Evolutionary conservation across 2,797 vertebrate species (phyloP), one percentile per base, ranked within the genome.

Genomic region (Ctenosaura bakeri): DNA sequence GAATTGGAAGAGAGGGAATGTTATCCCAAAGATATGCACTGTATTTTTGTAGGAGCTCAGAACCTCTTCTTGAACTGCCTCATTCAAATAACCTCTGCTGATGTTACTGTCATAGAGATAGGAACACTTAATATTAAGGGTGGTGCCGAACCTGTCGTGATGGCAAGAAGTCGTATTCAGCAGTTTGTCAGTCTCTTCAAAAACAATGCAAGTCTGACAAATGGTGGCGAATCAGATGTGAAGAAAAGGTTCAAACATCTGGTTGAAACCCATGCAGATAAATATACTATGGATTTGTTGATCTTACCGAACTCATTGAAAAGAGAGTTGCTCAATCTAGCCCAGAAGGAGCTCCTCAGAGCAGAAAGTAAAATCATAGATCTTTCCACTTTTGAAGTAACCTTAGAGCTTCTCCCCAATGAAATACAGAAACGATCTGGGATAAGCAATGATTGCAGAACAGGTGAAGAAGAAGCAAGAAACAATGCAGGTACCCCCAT

Each of bases 21-120:
- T 18, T 99, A 99, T 94, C 99, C 99, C 0, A 98, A 98, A 94
- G 99, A 99, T 95, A 99, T 99, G 99, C 99, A 99, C 94, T 99
- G 99, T 93, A 99, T 99, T 94, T 99, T 99, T 24, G 98, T 97
- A 2, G 98, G 98, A 0, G 98, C 98, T 1, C 97, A 98, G 52
- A 98, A 97, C 71, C 97, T 99, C 56, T 99, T 99, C 95, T 96
- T 99, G 87, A 98, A 98, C 95, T 97, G 98, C 52, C 97, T 99
- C 73, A 97, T 99, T 90, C 97, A 98, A 90, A 98, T 99, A 95
- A 99, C 99, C 0, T 99, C 98, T 74, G 98, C 99, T 0, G 98
- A 99, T 89, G 98, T 99, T 16, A 95, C 98, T 83, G 97, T 99
- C 64, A 93, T 97, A 20, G 98, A 99, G 92, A 98, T 98, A 0